These are phyloP conservation scores for Empis livida DNA, from an alignment of 2,888 invertebrate species.

Conservation along the genomic window DNA sequence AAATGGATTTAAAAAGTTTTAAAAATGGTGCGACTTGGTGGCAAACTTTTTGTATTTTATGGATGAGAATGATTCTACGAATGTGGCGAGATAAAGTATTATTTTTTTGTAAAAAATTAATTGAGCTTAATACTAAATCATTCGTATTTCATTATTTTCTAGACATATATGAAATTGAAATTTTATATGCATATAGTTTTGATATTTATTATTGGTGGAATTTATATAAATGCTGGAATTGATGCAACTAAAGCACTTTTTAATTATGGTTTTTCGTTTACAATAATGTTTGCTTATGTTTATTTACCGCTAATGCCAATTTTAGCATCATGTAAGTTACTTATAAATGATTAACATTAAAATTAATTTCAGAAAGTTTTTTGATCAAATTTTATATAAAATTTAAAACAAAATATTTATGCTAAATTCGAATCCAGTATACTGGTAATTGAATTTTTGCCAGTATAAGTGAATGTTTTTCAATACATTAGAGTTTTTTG, in stretches of 20 bases:
- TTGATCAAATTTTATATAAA: too few species aligned
- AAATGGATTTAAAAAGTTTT: conserved; percentile 39
- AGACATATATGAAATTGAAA: conserved; percentile 61
- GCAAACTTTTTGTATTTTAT: conserved; percentile 54
- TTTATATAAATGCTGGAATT: conserved; percentile 61
- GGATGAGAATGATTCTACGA: conserved; percentile 59
- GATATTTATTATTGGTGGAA: conserved; percentile 52
- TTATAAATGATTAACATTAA: neutral
- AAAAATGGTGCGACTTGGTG: conserved; percentile 45
- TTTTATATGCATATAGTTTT: conserved; percentile 53
- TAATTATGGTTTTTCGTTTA: conserved; percentile 74
- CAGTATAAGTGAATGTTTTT: neutral
- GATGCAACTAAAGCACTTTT: conserved; percentile 71
- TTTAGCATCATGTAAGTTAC: conserved; percentile 59
- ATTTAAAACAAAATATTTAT: too few species aligned
- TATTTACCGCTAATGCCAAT: conserved; percentile 76
- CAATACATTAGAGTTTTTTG: conserved; percentile 13
- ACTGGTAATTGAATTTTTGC: too few species aligned
- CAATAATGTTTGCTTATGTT: conserved; percentile 63
- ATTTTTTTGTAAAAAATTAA: neutral
- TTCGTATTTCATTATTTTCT: too few species aligned
- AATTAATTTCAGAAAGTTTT: neutral
- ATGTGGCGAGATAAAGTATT: conserved; percentile 59
- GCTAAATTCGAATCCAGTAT: too few species aligned
- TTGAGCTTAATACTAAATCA: too few species aligned